phyloP scores from a whole-genome alignment of 2,888 invertebrate genomes.

The Amphipyra tragopoginis region DNA sequence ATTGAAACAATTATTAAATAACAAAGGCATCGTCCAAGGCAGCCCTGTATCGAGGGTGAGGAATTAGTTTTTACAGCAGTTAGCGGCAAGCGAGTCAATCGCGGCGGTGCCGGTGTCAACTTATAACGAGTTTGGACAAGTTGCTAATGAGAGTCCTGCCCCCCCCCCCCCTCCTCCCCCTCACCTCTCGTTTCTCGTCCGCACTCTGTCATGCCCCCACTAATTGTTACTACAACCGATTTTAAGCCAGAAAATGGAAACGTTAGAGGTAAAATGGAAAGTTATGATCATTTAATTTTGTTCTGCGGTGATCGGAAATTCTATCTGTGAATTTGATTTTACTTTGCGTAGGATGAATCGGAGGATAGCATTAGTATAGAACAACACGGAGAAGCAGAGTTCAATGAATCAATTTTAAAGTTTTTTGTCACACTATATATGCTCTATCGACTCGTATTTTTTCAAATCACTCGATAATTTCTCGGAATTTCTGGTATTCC shows the following conservation, averaged over 20 bases:
- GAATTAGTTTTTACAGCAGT: conserved; percentile 71
- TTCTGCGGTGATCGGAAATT: conserved; percentile 48
- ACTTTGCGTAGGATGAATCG: conserved; percentile 15
- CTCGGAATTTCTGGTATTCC: no score
- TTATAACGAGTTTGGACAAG: conserved; percentile 87
- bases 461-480: no score
- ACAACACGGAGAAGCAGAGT: no score
- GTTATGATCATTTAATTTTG: conserved; percentile 56
- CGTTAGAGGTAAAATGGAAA: conserved; percentile 50
- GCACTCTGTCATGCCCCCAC: conserved; percentile 51
- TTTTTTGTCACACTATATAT: no score
- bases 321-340: conserved; percentile 28
- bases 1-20: conserved; percentile 4
- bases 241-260: conserved; percentile 42
- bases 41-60: conserved; percentile 45
- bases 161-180: conserved; percentile 21
- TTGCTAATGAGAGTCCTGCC: conserved; percentile 82
- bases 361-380: background rate
- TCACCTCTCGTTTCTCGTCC: conserved; percentile 3
- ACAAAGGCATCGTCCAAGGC: conserved; percentile 2
- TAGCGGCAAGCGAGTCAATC: conserved; percentile 72
- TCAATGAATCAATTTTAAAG: no score
- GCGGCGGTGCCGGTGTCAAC: conserved; percentile 65
- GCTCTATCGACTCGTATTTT: no score
- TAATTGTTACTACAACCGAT: conserved; percentile 55